Evolutionary conservation across 2,113 vertebrate species (phyloP).

Genomic region (Prunella fulvescens): DNA sequence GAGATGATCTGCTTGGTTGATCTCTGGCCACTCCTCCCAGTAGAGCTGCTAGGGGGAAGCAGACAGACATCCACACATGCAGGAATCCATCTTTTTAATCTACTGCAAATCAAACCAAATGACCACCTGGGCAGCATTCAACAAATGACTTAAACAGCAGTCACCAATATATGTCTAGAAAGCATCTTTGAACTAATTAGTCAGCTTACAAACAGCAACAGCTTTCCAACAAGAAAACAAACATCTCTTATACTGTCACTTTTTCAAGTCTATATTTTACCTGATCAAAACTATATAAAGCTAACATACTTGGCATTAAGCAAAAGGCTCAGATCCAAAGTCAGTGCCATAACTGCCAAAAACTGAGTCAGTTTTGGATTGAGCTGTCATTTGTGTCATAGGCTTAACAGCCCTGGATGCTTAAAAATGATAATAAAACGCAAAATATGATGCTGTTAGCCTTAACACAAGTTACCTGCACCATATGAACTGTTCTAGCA

Average conservation of each 20-base stretch:
- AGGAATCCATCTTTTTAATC: neutral
- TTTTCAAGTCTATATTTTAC: neutral
- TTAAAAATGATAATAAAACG: neutral
- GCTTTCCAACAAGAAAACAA: neutral
- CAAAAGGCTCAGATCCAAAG: neutral
- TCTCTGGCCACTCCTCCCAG: neutral
- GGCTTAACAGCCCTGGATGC: neutral
- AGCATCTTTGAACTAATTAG: neutral
- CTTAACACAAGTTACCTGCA: neutral
- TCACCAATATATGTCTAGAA: neutral
- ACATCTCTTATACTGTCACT: neutral
- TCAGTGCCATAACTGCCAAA: neutral
- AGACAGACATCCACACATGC: accelerated
- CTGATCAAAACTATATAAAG: neutral
- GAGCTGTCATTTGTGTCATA: neutral
- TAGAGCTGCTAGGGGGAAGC: neutral
- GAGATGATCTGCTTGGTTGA: neutral
- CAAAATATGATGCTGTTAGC: neutral
- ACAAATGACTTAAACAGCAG: neutral
- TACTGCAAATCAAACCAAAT: neutral
- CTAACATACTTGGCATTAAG: neutral
- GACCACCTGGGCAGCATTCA: neutral
- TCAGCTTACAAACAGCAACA: neutral
- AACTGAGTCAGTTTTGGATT: neutral
- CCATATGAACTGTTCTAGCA: neutral